Evolutionary conservation across 1,140 invertebrate genomes (phyloP).

Genomic region (Eupristina koningsbergeri): DNA sequence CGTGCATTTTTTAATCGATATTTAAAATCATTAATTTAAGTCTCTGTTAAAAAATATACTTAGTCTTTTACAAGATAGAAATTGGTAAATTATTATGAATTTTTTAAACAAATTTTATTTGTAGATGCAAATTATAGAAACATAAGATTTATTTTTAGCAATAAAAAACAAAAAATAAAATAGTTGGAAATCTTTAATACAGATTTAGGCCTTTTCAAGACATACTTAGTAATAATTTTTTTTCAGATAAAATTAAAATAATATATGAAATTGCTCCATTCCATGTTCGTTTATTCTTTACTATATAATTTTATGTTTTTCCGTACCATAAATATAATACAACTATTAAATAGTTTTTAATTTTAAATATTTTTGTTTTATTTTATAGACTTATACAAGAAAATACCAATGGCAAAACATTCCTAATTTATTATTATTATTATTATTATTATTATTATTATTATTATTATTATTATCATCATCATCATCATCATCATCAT

Average conservation of each 20-base stretch:
- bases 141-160: not conserved
- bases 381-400: too few species aligned
- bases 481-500: too few species aligned
- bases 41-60: not conserved
- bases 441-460: too few species aligned
- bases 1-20: not conserved
- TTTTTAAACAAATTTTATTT: not conserved
- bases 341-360: too few species aligned
- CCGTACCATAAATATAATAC: too few species aligned
- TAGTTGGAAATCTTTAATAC: not conserved
- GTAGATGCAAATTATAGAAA: not conserved
- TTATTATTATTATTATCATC: too few species aligned
- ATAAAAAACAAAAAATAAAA: not conserved
- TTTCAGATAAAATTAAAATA: too few species aligned
- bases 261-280: too few species aligned
- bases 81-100: not conserved
- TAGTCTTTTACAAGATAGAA: not conserved
- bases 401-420: too few species aligned
- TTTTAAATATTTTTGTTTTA: too few species aligned
- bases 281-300: too few species aligned
- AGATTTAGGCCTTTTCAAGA: not conserved
- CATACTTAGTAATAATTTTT: not conserved
- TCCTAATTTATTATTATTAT: not conserved
- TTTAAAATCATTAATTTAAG: not conserved
- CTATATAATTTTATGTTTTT: too few species aligned